Base-by-base conservation (phyloP, 2,888 invertebrate species). In the Apodemia mormo region DNA sequence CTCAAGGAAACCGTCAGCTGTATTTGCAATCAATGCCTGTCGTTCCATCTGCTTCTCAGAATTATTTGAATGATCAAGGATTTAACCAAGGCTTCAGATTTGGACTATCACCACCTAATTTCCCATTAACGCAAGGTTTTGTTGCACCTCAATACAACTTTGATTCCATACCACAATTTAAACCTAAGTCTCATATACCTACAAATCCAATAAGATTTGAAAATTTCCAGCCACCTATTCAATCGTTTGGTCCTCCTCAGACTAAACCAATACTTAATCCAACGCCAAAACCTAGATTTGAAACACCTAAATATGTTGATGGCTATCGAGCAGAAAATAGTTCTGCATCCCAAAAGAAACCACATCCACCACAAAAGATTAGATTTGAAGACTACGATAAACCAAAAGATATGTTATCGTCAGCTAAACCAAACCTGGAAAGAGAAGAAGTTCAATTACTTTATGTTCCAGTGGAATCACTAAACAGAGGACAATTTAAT, bases 381-480 rank as follows among this genome's bases (percentile, higher is more conserved):
- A 92, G 89, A 75, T 90, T 85, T 71, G 90, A 90, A 54, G 82
- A 74, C 40, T 82, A 80, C 65, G 90, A 90, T 3, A 88, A 85
- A 73, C 75, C 79, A 0, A 85, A 85, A 74, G 86, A 89, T 70
- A 71, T 78, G 29, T 71, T 82, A 30, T 72, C 82, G 4, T 78
- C 81, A 67, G 78, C 76, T 9, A 85, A 82, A 71, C 80, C 84
- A 12, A 90, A 88, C 78, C 75, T 83, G 1, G 94, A 94, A 82
- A 89, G 92, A 77, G 95, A 96, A 84, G 95, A 96, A 86, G 96
- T 97, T 0, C 97, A 97, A 81, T 85, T 97, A 54, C 90, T 97
- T 0, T 97, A 97, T 80, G 97, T 97, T 0, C 97, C 97, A 6
- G 94, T 97, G 37, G 97, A 97, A 80, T 95, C 96, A 0, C 84